Evolutionary conservation across 2,888 invertebrate species (phyloP).

Genomic region (Eustalomyia histrio): DNA sequence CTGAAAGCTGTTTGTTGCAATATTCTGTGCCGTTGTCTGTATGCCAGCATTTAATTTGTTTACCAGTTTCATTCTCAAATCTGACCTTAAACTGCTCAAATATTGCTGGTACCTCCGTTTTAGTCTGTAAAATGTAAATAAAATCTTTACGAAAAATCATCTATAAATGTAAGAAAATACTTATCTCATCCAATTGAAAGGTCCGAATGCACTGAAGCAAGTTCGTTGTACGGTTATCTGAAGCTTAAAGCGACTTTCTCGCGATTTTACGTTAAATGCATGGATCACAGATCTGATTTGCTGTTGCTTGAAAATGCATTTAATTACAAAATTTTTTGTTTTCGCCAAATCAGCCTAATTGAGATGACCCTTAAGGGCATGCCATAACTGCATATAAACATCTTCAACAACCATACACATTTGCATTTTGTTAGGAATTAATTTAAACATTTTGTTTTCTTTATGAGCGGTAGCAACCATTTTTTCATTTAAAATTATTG

Average conservation of each 20-base stretch:
- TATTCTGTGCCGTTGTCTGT: no score
- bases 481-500: background rate
- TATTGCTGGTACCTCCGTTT: constrained; percentile 5
- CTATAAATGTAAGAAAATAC: constrained; percentile 10
- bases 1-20: no score
- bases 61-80: no score
- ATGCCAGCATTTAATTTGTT: no score
- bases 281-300: no score
- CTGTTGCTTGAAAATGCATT: no score
- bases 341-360: background rate
- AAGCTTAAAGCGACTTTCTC: no score
- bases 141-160: constrained; percentile 28
- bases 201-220: no score
- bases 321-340: no score
- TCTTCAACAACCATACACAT: constrained; percentile 19
- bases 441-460: constrained; percentile 21
- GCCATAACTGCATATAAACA: constrained; percentile 37
- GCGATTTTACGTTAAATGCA: constrained; percentile 9
- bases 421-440: background rate
- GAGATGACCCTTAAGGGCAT: constrained; percentile 37
- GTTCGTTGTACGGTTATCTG: no score
- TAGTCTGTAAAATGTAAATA: background rate
- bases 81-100: no score
- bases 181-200: no score
- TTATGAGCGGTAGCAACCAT: constrained; percentile 3